A percentile compares a stretch with the other conserved stretches of the same genome.
Evolutionary conservation across 64 coral and sea anemone genomes (phyloP).

Genomic region (Exaiptasia diaphana): DNA sequence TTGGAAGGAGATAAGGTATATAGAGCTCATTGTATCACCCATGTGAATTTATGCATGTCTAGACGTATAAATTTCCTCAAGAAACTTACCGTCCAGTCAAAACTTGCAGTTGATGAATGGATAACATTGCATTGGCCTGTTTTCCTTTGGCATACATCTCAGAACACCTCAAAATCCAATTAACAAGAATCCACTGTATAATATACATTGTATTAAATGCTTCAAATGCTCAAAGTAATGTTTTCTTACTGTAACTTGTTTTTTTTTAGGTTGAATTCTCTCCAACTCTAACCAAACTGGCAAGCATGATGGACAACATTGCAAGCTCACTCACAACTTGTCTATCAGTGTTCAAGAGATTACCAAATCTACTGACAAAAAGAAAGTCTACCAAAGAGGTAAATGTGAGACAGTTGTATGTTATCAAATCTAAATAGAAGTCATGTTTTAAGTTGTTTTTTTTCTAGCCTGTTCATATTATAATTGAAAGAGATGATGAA

Average conservation of each 20-base stretch:
- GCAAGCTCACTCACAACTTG: constrained; percentile 77
- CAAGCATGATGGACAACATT: constrained; percentile 96
- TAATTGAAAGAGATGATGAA: constrained; percentile 95
- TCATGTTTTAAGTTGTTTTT: not conserved
- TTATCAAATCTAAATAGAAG: too few species aligned
- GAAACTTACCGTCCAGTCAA: too few species aligned
- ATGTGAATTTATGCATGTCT: not conserved
- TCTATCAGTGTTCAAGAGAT: constrained; percentile 81
- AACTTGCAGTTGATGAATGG: too few species aligned
- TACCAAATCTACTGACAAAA: constrained; percentile 82
- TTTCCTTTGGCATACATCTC: too few species aligned
- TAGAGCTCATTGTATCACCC: not conserved
- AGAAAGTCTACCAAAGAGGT: constrained; percentile 84
- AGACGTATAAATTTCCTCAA: too few species aligned
- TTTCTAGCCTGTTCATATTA: constrained; percentile 65
- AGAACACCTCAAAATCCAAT: too few species aligned
- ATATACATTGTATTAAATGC: too few species aligned
- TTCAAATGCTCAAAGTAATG: too few species aligned
- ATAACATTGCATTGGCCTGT: too few species aligned
- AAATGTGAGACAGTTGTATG: not conserved
- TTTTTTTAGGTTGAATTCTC: constrained; percentile 84
- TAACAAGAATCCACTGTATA: too few species aligned
- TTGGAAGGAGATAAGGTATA: constrained; percentile 95
- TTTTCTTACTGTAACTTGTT: too few species aligned
- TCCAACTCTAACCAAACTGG: constrained; percentile 90